Conservation (phyloP, 2,113 vertebrate species). For the Heterotilapia buettikoferi region DNA sequence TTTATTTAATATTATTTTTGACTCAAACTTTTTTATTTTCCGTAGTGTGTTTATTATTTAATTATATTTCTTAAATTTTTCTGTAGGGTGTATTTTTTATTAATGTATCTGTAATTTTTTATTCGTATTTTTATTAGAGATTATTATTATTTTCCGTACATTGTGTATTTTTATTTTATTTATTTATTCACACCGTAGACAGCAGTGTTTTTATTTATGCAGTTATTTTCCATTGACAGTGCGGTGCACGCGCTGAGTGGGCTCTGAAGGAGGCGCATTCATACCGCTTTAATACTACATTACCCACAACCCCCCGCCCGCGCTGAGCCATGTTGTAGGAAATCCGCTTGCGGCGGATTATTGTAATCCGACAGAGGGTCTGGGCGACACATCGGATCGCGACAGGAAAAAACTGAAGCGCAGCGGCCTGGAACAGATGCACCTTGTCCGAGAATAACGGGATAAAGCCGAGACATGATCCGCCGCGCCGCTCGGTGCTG, state of each 20-base stretch:
- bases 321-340: conserved; percentile 72
- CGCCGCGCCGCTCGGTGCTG: conserved; percentile 17
- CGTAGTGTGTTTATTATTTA: neutral
- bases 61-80: neutral
- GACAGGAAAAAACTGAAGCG: conserved; percentile 11
- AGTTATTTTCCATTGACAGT: neutral
- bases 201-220: neutral
- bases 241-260: no score
- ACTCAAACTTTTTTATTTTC: neutral
- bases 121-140: neutral
- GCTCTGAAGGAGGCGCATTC: neutral
- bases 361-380: conserved; percentile 73
- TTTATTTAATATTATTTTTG: neutral
- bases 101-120: neutral
- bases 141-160: neutral
- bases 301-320: conserved; percentile 63
- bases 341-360: conserved; percentile 74
- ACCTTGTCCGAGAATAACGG: conserved; percentile 10
- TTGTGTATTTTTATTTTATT: neutral
- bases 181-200: neutral
- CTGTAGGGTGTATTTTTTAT: neutral
- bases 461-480: conserved; percentile 41
- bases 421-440: conserved; percentile 43
- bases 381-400: conserved; percentile 62
- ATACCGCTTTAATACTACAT: conserved; percentile 62